Base-by-base conservation (phyloP, 2,797 vertebrate species). In the Takifugu rubripes region DNA sequence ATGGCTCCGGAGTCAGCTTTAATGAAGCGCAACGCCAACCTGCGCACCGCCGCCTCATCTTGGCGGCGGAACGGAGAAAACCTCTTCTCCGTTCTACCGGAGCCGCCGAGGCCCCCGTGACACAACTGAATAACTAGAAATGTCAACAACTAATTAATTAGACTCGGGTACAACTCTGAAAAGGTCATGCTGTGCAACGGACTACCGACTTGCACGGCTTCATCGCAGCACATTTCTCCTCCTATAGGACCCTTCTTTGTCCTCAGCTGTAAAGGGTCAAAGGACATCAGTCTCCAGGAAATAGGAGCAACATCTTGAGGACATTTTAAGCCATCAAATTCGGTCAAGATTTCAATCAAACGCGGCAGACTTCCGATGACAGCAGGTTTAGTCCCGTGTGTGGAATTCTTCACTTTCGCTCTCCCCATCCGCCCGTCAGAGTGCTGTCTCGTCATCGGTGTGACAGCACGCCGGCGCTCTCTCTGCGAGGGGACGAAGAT, bases 131-230 rank as follows among this genome's bases (percentile, higher is more conserved):
- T 54, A 52, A 80, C 66, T 64, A 65, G 54, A 83, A 87, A 86
- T 84, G 85, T 83, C 87, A 84, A 81, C 83, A 81, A 57, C 77
- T 81, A 73, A 85, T 85, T 84, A 84, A 82, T 81, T 67, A 74
- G 70, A 73, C 51, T 3, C 51, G 49, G 61, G 36, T 63, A 64
- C 59, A 64, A 72, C 63, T 63, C 53, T 12, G 68, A 69, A 81
- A 85, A 85, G 84, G 87, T 83, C 81, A 77, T 7, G 51, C 43
- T 64, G 84, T 72, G 47, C 62, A 59, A 50, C 45, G 25, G 53
- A 56, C 56, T 66, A 60, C 47, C 0, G 60, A 73, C 64, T 66
- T 59, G 40, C 52, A 59, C 67, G 61, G 33, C 56, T 56, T 27
- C 27, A 44, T 21, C 33, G 25, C 16, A 51, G 66, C 6, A 17